Percentiles rank a stretch among this genome's conserved stretches.
phyloP scores from a whole-genome alignment of 2,888 invertebrate species.

The Mesorhabditis belari region DNA sequence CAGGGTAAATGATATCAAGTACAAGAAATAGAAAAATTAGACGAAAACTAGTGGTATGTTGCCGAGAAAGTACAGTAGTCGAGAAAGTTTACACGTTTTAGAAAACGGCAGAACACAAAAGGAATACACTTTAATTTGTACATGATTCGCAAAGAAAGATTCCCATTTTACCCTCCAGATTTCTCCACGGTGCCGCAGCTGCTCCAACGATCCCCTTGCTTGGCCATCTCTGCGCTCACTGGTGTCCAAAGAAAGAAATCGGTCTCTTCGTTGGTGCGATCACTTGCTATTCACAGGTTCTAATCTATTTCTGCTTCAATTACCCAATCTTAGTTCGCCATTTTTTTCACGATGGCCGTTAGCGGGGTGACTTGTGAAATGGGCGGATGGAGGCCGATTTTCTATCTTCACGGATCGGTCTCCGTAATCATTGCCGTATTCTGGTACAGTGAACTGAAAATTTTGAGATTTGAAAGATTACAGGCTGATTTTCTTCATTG shows the following conservation, averaged over 20 bases:
- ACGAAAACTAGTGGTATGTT: no score
- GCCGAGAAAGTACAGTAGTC: no score
- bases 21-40: no score
- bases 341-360: constrained; percentile 17
- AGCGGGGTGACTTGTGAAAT: constrained; percentile 15
- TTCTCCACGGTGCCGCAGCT: not conserved
- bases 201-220: not conserved
- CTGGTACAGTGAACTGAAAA: constrained; percentile 5
- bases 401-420: constrained; percentile 9
- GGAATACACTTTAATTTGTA: no score
- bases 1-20: not conserved
- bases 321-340: constrained; percentile 12
- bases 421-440: constrained; percentile 4
- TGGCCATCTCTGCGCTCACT: not conserved
- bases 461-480: not conserved
- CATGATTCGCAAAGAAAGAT: no score
- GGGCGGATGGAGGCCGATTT: constrained; percentile 17
- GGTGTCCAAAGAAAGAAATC: constrained; percentile 6
- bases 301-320: not conserved
- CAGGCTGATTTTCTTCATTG: constrained; percentile 11
- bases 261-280: constrained; percentile 18
- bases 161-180: no score
- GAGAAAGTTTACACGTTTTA: no score
- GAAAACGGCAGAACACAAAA: no score
- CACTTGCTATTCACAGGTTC: constrained; percentile 16